These are phyloP conservation scores for Hypomecis punctinalis DNA, from an alignment of 2,888 invertebrate genomes.

Conservation along the genomic window DNA sequence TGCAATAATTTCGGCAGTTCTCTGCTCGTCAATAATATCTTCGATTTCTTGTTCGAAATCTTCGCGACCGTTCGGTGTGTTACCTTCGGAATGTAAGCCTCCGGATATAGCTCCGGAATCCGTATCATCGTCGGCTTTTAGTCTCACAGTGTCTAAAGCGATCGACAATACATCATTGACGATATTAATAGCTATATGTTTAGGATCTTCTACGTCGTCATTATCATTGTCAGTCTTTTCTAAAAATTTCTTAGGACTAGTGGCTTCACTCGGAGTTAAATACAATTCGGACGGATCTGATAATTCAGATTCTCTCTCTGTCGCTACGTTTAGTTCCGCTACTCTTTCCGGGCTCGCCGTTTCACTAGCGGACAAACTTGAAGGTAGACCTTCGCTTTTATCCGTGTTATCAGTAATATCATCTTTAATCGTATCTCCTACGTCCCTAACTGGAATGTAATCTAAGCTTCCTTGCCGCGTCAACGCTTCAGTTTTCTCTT, in stretches of 20 bases:
- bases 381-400: slow-evolving; percentile 80
- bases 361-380: slow-evolving; percentile 79
- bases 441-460: slow-evolving; percentile 81
- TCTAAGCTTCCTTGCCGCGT: slow-evolving; percentile 78
- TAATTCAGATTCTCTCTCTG: slow-evolving; percentile 86
- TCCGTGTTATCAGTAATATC: slow-evolving; percentile 79
- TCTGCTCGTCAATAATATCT: slow-evolving; percentile 69
- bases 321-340: slow-evolving; percentile 66
- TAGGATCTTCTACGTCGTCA: slow-evolving; percentile 67
- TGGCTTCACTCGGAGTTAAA: slow-evolving; percentile 87
- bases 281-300: slow-evolving; percentile 89
- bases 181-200: slow-evolving; percentile 75
- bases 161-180: slow-evolving; percentile 80
- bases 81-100: slow-evolving; percentile 76
- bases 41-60: slow-evolving; percentile 78
- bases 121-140: slow-evolving; percentile 77
- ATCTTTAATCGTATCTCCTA: slow-evolving; percentile 75
- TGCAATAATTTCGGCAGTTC: slow-evolving; percentile 67
- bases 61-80: slow-evolving; percentile 77
- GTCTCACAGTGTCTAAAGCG: slow-evolving; percentile 74
- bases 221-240: slow-evolving; percentile 71
- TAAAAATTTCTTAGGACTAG: slow-evolving; percentile 77
- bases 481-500: slow-evolving; percentile 67
- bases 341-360: slow-evolving; percentile 79
- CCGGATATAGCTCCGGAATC: slow-evolving; percentile 81